Evolutionary conservation across 1,140 invertebrate species (phyloP).

Genomic region (Drosophila teissieri): DNA sequence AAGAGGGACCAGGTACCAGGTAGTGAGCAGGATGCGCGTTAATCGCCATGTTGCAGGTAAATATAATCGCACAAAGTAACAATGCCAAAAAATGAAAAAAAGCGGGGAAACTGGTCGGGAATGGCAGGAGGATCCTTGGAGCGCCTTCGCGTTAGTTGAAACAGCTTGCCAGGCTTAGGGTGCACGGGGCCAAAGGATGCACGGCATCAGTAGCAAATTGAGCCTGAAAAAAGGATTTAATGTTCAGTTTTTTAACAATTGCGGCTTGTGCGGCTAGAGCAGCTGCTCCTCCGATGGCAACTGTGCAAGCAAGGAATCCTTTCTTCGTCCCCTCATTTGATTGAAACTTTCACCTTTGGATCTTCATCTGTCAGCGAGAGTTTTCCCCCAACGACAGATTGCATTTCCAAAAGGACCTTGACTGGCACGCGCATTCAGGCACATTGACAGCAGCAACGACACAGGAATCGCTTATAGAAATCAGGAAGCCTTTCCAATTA

Average conservation of each 20-base stretch:
- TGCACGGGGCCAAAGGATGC: conserved; percentile 32
- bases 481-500: conserved; percentile 45
- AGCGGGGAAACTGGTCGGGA: background rate
- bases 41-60: conserved; percentile 69
- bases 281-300: conserved; percentile 27
- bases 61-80: conserved; percentile 67
- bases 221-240: conserved; percentile 69
- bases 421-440: conserved; percentile 51
- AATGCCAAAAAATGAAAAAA: conserved; percentile 37
- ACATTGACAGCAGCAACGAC: conserved; percentile 39
- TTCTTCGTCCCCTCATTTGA: conserved; percentile 32
- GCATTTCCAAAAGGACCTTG: conserved; percentile 35
- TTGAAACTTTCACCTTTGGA: conserved; percentile 64
- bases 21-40: conserved; percentile 52
- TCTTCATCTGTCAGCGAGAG: conserved; percentile 43
- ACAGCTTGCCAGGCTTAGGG: conserved; percentile 65
- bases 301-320: conserved; percentile 45
- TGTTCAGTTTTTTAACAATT: conserved; percentile 62
- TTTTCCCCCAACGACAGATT: conserved; percentile 21
- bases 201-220: conserved; percentile 56
- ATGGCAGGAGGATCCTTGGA: conserved; percentile 34
- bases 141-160: conserved; percentile 48
- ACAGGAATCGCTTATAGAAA: conserved; percentile 21
- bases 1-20: conserved; percentile 32
- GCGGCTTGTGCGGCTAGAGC: conserved; percentile 50